Conservation (phyloP, 2,888 invertebrate genomes). For the Aphrophora alni region DNA sequence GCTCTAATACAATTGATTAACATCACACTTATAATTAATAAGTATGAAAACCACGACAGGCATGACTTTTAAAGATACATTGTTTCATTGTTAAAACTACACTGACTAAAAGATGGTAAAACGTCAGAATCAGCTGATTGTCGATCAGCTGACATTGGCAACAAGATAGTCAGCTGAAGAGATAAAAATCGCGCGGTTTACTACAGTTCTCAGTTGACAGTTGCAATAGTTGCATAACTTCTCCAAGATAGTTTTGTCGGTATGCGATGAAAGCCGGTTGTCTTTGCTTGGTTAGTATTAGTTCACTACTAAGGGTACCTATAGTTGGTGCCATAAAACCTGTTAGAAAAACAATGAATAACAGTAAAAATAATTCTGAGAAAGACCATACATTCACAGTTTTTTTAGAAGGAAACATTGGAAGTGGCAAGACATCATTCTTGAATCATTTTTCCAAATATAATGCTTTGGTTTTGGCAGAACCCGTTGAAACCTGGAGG, state of each 20-base stretch:
- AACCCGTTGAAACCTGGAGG: constrained; percentile 87
- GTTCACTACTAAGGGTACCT: background rate
- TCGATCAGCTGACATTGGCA: background rate
- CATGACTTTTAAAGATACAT: no score
- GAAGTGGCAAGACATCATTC: constrained; percentile 89
- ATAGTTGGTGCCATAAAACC: background rate
- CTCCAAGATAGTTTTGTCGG: no score
- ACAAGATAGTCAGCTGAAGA: background rate
- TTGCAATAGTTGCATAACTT: no score
- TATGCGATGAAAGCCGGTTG: background rate
- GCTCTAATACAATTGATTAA: no score
- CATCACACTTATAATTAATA: no score
- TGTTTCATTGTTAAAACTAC: no score
- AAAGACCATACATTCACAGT: constrained; percentile 70
- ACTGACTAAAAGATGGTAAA: no score
- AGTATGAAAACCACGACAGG: no score
- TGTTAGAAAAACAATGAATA: background rate
- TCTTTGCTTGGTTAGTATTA: background rate
- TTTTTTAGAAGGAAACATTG: constrained; percentile 88
- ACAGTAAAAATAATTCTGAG: background rate
- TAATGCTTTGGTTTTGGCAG: constrained; percentile 67
- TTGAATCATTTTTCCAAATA: constrained; percentile 78
- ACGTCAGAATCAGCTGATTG: background rate
- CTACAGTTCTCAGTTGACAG: background rate
- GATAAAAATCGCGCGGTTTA: background rate